These are phyloP conservation scores for Lasius platythorax DNA, from an alignment of 2,888 invertebrate species.

Conservation along the genomic window DNA sequence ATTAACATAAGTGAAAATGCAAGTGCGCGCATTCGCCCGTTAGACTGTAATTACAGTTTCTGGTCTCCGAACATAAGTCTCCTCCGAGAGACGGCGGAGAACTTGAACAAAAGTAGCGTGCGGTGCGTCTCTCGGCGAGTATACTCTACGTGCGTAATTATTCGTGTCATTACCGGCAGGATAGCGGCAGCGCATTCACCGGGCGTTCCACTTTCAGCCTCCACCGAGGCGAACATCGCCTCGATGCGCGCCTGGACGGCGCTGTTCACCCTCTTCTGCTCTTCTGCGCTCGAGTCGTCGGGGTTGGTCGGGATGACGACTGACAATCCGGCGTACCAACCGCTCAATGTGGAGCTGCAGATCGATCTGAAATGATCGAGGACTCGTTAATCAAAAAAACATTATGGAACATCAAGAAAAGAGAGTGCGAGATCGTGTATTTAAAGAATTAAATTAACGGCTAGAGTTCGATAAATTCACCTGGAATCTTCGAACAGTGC, in stretches of 20 bases:
- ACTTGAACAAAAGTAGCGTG: neutral
- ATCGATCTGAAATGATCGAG: slow-evolving; percentile 84
- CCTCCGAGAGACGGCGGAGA: neutral
- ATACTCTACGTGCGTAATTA: slow-evolving; percentile 41
- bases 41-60: neutral
- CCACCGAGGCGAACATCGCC: slow-evolving; percentile 90
- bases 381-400: too few species aligned
- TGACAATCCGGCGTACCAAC: slow-evolving; percentile 77
- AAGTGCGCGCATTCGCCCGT: neutral
- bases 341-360: slow-evolving; percentile 84
- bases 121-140: neutral
- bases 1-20: slow-evolving; percentile 76
- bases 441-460: neutral
- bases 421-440: neutral
- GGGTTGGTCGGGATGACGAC: slow-evolving; percentile 67
- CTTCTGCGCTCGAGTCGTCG: slow-evolving; percentile 84
- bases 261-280: slow-evolving; percentile 87
- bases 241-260: slow-evolving; percentile 95
- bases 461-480: slow-evolving; percentile 36
- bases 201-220: slow-evolving; percentile 83
- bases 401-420: neutral
- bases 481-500: slow-evolving; percentile 93
- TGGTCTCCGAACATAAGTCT: neutral
- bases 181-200: slow-evolving; percentile 83
- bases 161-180: slow-evolving; percentile 78